Percentiles rank a stretch among this genome's conserved stretches.
Evolutionary conservation across 2,113 vertebrate species (phyloP).

Genomic region (Regulus satrapa): DNA sequence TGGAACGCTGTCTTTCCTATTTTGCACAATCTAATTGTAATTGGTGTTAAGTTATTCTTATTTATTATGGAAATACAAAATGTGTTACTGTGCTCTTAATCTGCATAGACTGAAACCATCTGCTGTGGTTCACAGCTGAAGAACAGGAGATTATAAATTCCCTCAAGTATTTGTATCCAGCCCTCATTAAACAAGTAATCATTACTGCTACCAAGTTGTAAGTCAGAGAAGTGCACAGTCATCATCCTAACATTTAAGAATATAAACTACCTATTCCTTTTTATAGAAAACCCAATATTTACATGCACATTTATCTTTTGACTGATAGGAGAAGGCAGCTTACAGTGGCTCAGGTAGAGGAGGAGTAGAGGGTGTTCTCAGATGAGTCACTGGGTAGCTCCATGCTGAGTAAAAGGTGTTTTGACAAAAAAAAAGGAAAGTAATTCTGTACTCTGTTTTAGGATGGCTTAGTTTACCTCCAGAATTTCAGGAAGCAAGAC

Average conservation of each 20-base stretch:
- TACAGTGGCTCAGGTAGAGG: neutral
- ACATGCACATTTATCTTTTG: neutral
- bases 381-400: neutral
- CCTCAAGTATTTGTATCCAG: neutral
- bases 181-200: neutral
- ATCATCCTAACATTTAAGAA: neutral
- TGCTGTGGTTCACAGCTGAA: conserved; percentile 25
- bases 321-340: neutral
- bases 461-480: neutral
- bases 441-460: neutral
- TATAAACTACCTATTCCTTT: neutral
- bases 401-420: neutral
- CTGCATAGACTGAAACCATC: conserved; percentile 38
- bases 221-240: neutral
- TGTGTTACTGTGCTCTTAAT: conserved; percentile 43
- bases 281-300: neutral
- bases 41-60: conserved; percentile 43
- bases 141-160: neutral
- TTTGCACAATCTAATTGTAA: neutral
- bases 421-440: neutral
- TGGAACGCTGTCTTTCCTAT: neutral
- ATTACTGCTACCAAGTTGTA: neutral
- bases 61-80: conserved; percentile 50
- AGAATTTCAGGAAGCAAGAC: neutral
- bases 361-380: neutral